A percentile compares a stretch with the other conserved stretches of the same genome.
phyloP scores from a whole-genome alignment of 1,140 invertebrate species.

The Contarinia nasturtii region DNA sequence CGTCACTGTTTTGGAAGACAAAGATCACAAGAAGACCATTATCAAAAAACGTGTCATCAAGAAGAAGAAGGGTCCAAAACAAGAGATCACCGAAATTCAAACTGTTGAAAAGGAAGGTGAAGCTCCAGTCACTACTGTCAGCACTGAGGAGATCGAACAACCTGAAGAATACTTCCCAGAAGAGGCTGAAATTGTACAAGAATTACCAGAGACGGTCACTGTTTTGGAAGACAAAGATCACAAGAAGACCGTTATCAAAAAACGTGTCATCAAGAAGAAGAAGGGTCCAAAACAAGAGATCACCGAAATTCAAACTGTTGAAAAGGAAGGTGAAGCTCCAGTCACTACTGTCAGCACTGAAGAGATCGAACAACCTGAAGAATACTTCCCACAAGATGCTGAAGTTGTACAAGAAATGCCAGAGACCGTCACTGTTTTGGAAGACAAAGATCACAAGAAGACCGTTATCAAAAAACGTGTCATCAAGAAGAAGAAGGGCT shows the following conservation, averaged over 20 bases:
- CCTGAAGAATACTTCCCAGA: slow-evolving; percentile 8
- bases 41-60: slow-evolving; percentile 25
- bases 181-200: slow-evolving; percentile 12
- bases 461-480: slow-evolving; percentile 14
- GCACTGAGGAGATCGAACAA: slow-evolving; percentile 15
- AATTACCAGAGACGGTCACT: slow-evolving; percentile 14
- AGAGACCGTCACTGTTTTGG: slow-evolving; percentile 12
- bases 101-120: slow-evolving; percentile 26
- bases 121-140: slow-evolving; percentile 19
- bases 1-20: slow-evolving; percentile 18
- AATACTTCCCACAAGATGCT: slow-evolving; percentile 8
- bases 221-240: too few species aligned
- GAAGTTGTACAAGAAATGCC: slow-evolving; percentile 22
- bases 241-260: slow-evolving; percentile 14
- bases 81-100: slow-evolving; percentile 25
- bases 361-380: slow-evolving; percentile 6
- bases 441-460: slow-evolving; percentile 10
- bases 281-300: slow-evolving; percentile 11
- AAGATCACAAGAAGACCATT: slow-evolving; percentile 23
- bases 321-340: slow-evolving; percentile 11
- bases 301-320: slow-evolving; percentile 22
- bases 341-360: slow-evolving; percentile 13
- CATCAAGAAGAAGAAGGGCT: slow-evolving; percentile 15
- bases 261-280: slow-evolving; percentile 18
- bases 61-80: slow-evolving; percentile 20